Evolutionary conservation across 2,888 invertebrate genomes (phyloP), one percentile per base, ranked within the genome.

Genomic region (Augochlorella aurata): DNA sequence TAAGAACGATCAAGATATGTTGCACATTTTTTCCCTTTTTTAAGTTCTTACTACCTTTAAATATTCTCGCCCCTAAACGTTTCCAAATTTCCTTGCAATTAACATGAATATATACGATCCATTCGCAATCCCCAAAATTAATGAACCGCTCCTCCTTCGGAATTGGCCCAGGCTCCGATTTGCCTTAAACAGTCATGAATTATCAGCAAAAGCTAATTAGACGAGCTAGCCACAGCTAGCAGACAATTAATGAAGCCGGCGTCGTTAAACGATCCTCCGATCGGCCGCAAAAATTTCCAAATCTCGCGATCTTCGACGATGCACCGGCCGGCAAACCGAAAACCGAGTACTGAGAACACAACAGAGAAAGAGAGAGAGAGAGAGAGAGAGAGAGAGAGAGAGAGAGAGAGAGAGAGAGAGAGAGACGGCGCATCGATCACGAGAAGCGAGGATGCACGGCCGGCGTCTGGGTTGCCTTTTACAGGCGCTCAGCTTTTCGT

Each of bases 401-500:
- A 49, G 21, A 54, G 54, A 5, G 54, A 54, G 54, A 54, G 47
- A 47, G 47, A 47, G 9, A 47, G 47, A 47, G 47, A 12, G 47
- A 47, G 47, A 47, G 38, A 50, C 29, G 74, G 14, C 12, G 45
- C 45, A 70, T 76, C 79, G 82, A 77, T 82, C 70, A n/a, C 14
- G 2, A 68, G 78, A 84, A 82, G 85, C 72, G 79, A 81, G 80
- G 84, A 85, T 82, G 78, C 89, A 85, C 85, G 85, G 75, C 70
- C 79, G 90, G 86, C 73, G 82, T 82, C 81, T 85, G 81, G 89
- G 89, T 87, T 89, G 89, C 90, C 82, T 85, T 83, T 85, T 81
- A 61, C 87, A 89, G 89, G 90, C 89, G 89, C 89, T 76, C 74
- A 74, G 77, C 74, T 74, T 77, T 70, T 47, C 61, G 54, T 12